These are phyloP conservation scores for Latrodectus elegans DNA, from an alignment of 2,888 invertebrate species.

Conservation along the genomic window DNA sequence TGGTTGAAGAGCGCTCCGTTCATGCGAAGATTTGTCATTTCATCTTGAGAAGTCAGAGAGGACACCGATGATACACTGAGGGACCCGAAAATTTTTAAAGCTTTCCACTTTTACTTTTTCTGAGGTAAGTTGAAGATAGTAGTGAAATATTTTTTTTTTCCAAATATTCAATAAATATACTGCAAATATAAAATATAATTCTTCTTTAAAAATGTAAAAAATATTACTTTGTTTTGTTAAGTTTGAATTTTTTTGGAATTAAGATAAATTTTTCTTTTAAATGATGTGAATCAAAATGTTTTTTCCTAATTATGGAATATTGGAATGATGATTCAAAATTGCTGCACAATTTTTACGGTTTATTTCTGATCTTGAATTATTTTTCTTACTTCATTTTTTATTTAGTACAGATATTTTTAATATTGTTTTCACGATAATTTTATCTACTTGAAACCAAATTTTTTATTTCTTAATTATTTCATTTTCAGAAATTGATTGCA, in stretches of 20 bases:
- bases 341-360: too few species aligned
- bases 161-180: not conserved
- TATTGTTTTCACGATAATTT: too few species aligned
- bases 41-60: slow-evolving; percentile 10
- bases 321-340: too few species aligned
- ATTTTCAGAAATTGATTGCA: too few species aligned
- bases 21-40: slow-evolving; percentile 14
- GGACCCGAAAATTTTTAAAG: not conserved
- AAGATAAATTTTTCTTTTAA: not conserved
- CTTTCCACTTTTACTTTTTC: slow-evolving; percentile 1
- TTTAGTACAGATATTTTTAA: too few species aligned
- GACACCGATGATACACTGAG: slow-evolving; percentile 1
- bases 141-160: too few species aligned
- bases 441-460: too few species aligned
- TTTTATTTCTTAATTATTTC: too few species aligned
- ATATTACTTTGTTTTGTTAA: not conserved
- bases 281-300: not conserved
- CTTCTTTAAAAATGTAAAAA: not conserved
- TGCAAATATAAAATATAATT: not conserved
- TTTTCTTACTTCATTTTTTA: too few species aligned
- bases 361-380: too few species aligned
- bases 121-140: not conserved
- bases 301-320: not conserved
- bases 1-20: slow-evolving; percentile 29
- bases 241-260: not conserved